phyloP scores from a whole-genome alignment of 2,888 invertebrate species.

The Cyclophora albipunctata region DNA sequence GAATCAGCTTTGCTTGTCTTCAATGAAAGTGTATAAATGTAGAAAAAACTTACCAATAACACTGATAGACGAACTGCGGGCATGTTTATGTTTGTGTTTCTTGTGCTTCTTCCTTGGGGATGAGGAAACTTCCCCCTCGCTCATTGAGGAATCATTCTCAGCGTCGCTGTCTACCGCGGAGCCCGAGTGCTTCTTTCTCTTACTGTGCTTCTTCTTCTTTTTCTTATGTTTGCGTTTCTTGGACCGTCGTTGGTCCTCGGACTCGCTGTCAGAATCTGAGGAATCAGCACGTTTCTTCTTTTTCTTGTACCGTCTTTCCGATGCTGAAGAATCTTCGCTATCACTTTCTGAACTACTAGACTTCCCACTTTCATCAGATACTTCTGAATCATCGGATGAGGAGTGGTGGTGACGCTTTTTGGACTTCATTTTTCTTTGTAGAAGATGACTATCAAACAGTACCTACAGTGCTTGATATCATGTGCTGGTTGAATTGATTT shows the following conservation, averaged over 20 bases:
- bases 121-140: conserved; percentile 56
- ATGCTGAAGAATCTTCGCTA: conserved; percentile 55
- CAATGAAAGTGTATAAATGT: not conserved
- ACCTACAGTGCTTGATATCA: no score
- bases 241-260: conserved; percentile 52
- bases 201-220: conserved; percentile 69
- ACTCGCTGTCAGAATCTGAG: conserved; percentile 60
- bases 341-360: conserved; percentile 61
- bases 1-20: no score
- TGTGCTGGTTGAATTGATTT: no score
- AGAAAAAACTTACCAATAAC: conserved; percentile 36
- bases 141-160: conserved; percentile 45
- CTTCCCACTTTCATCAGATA: conserved; percentile 50
- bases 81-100: conserved; percentile 63
- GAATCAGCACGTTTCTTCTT: conserved; percentile 63
- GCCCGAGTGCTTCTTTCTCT: conserved; percentile 57
- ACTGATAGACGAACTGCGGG: conserved; percentile 43
- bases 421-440: conserved; percentile 45
- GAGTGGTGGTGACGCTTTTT: conserved; percentile 60
- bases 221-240: conserved; percentile 72
- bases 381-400: conserved; percentile 62
- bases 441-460: no score
- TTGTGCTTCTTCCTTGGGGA: conserved; percentile 60
- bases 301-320: conserved; percentile 60
- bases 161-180: conserved; percentile 39